Conservation (phyloP, 2,888 invertebrate species). For the Sceliomorpha sp. region DNA sequence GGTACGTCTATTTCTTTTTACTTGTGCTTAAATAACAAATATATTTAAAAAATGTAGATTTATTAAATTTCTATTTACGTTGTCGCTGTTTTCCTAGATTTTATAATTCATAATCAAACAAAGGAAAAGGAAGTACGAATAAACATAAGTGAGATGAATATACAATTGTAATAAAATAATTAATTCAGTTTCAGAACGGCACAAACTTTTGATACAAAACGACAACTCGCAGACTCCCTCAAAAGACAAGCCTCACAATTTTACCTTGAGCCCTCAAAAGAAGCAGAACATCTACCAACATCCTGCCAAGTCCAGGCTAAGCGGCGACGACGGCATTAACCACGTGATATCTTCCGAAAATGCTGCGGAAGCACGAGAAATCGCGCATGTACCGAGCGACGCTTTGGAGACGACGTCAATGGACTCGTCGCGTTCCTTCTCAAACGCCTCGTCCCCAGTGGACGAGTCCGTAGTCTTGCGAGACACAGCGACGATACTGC, state of each 20-base stretch:
- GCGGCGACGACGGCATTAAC: constrained; percentile 56
- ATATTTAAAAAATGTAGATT: too few species aligned
- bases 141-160: too few species aligned
- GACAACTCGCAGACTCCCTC: constrained; percentile 51
- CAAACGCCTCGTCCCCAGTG: constrained; percentile 69
- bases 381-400: constrained; percentile 74
- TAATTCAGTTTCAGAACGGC: constrained; percentile 49
- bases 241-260: constrained; percentile 58
- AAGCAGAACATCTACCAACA: constrained; percentile 62
- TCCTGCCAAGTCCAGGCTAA: constrained; percentile 59
- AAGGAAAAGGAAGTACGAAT: too few species aligned
- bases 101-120: too few species aligned
- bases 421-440: constrained; percentile 67
- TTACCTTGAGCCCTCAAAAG: constrained; percentile 63
- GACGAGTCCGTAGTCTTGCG: constrained; percentile 71
- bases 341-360: constrained; percentile 71
- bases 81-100: not conserved
- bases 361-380: constrained; percentile 74
- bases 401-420: constrained; percentile 69
- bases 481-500: constrained; percentile 75
- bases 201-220: constrained; percentile 54
- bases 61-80: constrained; percentile 2
- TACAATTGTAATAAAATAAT: constrained; percentile 10
- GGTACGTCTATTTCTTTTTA: constrained; percentile 32
- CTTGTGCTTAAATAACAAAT: too few species aligned